Base-by-base conservation (phyloP, 2,797 vertebrate species). In the Danio albolineatus region DNA sequence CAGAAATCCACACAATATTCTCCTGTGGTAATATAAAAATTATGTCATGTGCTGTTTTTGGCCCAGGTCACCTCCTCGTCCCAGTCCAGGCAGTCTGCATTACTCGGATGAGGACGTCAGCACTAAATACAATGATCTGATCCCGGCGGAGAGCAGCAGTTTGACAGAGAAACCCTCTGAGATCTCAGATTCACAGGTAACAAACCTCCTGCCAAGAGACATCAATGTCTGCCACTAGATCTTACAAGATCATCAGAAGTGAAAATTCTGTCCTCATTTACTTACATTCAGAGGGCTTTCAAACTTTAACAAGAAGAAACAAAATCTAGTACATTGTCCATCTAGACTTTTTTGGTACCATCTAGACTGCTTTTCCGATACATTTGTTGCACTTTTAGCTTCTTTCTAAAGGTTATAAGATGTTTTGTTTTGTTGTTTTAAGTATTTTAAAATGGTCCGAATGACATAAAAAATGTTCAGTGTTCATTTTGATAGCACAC, bases 91-190 rank as follows among this genome's bases (percentile, higher is more conserved):
- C 81, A 98, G 97, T 64, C 95, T 99, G 10, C 94, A 98, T 92
- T 99, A 99, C 81, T 99, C 98, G 0, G 98, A 99, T 0, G 98
- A 99, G 88, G 97, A 99, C 0, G 95, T 99, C 83, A 96, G 96
- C 92, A 94, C 93, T 62, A 99, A 99, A 83, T 99, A 99, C 93
- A 98, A 98, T 0, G 97, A 99, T 90, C 93, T 99, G 87, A 96
- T 98, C 89, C 96, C 96, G 0, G 96, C 97, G 0, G 97, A 99
- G 91, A 98, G 95, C 95, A 96, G 97, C 95, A 99, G 97, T 87
- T 95, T 99, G 76, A 98, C 97, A 0, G 98, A 99, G 87, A 99
- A 98, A 78, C 97, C 97, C 65, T 98, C 97, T 0, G 98, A 99
- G 84, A 92, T 98, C 87, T 98, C 97, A 0, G 97, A 99, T 89